Evolutionary conservation across 2,797 vertebrate genomes (phyloP).

Genomic region (Hippoglossus hippoglossus): DNA sequence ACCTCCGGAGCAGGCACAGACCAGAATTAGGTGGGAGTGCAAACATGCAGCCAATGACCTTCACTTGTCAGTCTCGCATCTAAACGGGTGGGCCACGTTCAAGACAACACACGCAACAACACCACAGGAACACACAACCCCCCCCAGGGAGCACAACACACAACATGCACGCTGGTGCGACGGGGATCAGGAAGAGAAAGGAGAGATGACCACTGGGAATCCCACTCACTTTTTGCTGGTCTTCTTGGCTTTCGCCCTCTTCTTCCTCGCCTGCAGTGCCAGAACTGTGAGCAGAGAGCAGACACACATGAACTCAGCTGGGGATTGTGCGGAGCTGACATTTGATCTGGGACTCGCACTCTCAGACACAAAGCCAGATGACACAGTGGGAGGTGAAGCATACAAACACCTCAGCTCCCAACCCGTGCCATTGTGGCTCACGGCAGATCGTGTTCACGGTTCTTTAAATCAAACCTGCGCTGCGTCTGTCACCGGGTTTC

Average conservation of each 20-base stretch:
- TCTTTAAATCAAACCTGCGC: conserved; percentile 7
- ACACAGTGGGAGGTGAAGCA: not conserved
- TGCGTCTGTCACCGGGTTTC: conserved; percentile 15
- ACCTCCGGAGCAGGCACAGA: conserved; percentile 10
- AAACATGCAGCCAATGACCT: conserved; percentile 24
- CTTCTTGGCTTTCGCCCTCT: conserved; percentile 86
- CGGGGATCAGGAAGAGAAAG: not conserved
- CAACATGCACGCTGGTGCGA: not conserved
- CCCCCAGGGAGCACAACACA: not conserved
- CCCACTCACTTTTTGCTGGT: conserved; percentile 84
- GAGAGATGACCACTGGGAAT: not conserved
- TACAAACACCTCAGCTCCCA: not conserved
- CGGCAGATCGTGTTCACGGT: not conserved
- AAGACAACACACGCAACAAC: conserved; percentile 14
- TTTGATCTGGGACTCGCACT: conserved; percentile 38
- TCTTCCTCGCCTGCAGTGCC: conserved; percentile 88
- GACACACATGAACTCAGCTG: conserved; percentile 18
- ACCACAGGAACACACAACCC: conserved; percentile 1
- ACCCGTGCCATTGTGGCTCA: not conserved
- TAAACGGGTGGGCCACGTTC: not conserved
- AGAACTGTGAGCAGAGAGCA: conserved; percentile 78
- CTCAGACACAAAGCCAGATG: conserved; percentile 9
- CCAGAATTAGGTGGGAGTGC: conserved; percentile 7
- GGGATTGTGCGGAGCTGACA: conserved; percentile 27
- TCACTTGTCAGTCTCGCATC: not conserved